phyloP scores from a whole-genome alignment of 2,797 vertebrate genomes.

The Luscinia megarhynchos region DNA sequence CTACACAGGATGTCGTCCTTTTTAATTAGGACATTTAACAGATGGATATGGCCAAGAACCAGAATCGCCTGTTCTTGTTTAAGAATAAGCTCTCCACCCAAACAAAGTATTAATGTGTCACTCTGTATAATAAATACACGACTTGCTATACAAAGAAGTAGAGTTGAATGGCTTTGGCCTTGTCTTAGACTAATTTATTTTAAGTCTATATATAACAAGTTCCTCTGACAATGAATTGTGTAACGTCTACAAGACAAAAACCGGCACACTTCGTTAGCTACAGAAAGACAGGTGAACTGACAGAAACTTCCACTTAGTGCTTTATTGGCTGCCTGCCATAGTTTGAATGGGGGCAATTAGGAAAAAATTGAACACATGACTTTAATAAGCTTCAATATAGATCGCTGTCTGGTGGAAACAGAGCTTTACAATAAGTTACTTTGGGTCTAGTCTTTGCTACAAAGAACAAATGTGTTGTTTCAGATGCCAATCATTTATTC shows the following conservation, averaged over 20 bases:
- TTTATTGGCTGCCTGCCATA: constrained; percentile 69
- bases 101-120: constrained; percentile 64
- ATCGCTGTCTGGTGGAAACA: constrained; percentile 56
- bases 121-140: constrained; percentile 58
- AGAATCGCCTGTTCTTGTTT: constrained; percentile 40
- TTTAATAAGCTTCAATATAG: constrained; percentile 73
- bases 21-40: constrained; percentile 45
- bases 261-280: constrained; percentile 62
- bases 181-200: constrained; percentile 68
- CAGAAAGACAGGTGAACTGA: constrained; percentile 70
- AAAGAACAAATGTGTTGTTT: constrained; percentile 48
- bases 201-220: constrained; percentile 72
- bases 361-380: constrained; percentile 73
- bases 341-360: constrained; percentile 71
- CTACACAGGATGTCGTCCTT: neutral
- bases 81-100: constrained; percentile 54
- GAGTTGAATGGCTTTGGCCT: constrained; percentile 47
- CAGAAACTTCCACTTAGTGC: constrained; percentile 73
- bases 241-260: constrained; percentile 72
- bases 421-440: constrained; percentile 46
- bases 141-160: constrained; percentile 29
- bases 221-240: constrained; percentile 69
- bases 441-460: constrained; percentile 25
- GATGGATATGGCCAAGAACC: neutral
- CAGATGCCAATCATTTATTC: constrained; percentile 32